Base-by-base conservation (phyloP, 1,140 invertebrate species). In the Alviniconcha marisindica region DNA sequence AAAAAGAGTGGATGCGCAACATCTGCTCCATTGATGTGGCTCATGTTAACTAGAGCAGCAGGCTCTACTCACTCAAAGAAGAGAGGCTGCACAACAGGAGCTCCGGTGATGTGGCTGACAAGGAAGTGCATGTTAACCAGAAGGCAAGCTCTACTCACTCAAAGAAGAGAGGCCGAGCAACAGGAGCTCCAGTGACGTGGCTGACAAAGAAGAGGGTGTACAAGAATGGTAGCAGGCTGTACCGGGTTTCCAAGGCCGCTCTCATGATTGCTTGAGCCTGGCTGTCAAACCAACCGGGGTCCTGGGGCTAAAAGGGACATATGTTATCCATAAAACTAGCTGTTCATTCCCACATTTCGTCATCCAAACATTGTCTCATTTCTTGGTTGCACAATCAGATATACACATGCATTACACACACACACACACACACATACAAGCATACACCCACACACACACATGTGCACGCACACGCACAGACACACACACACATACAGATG, bases 41-140 rank as follows among this genome's bases (percentile, higher is more conserved):
- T 96, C 0, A 96, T 96, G 91, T 97, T n/a, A n/a, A n/a, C n/a
- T n/a, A n/a, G n/a, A n/a, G n/a, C n/a, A n/a, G n/a, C n/a, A n/a
- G n/a, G n/a, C n/a, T n/a, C n/a, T n/a, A 48, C 44, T 18, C 85
- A 93, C 90, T 89, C 71, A 83, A 93, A 92, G 93, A 97, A 97
- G 69, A 98, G 90, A 21, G 97, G 96, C 48, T 96, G 93, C 2
- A 95, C 95, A 0, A 97, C 96, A 28, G 96, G 96, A 38, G 95
- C 94, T 0, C 96, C 96, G 87, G 93, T 93, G 2, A 93, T 89
- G 92, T 97, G 95, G 0, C 96, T 96, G n/a, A 94, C 91, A 92
- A 95, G 96, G 89, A 97, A 96, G 63, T 97, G 92, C 0, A 96
- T 96, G 91, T 97, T n/a, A n/a, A n/a, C n/a, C n/a, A n/a, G n/a